phyloP scores from a whole-genome alignment of 1,140 invertebrate genomes.

The Nasonia giraulti region DNA sequence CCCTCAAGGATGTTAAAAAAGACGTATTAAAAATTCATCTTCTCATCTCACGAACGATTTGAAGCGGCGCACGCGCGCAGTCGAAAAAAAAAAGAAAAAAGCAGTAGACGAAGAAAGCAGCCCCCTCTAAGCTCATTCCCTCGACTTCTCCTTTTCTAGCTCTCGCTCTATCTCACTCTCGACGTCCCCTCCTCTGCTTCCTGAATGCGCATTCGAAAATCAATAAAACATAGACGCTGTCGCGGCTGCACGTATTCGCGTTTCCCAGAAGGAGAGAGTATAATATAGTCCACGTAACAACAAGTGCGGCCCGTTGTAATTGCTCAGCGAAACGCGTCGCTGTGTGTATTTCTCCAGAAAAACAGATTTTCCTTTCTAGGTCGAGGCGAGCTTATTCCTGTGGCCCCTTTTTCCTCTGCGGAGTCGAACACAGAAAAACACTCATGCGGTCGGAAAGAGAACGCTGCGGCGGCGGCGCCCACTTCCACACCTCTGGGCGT shows the following conservation, averaged over 20 bases:
- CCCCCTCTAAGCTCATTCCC: too few relatives aligned
- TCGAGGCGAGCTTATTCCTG: background rate
- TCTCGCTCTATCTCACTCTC: constrained; percentile 11
- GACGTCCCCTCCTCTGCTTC: constrained; percentile 32
- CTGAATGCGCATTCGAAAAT: constrained; percentile 35
- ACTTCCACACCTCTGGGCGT: constrained; percentile 58
- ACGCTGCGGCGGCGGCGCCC: background rate
- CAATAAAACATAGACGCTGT: constrained; percentile 9
- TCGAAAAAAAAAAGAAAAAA: background rate
- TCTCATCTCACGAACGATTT: background rate
- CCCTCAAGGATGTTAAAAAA: too few relatives aligned
- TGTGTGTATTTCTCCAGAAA: constrained; percentile 20
- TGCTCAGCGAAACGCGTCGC: background rate
- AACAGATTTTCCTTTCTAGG: constrained; percentile 49
- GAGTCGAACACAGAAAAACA: constrained; percentile 65
- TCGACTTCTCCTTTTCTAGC: too few relatives aligned
- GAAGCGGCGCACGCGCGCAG: background rate
- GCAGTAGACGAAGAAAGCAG: too few relatives aligned
- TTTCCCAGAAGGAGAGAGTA: too few relatives aligned
- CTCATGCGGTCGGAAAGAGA: constrained; percentile 25
- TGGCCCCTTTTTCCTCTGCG: background rate
- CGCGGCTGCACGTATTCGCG: too few relatives aligned
- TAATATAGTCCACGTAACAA: too few relatives aligned
- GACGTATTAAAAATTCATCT: background rate
- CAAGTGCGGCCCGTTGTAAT: background rate